Percentiles rank a stretch among this genome's conserved stretches.
phyloP scores from a whole-genome alignment of 2,888 invertebrate genomes.

The Pheosia gnoma region DNA sequence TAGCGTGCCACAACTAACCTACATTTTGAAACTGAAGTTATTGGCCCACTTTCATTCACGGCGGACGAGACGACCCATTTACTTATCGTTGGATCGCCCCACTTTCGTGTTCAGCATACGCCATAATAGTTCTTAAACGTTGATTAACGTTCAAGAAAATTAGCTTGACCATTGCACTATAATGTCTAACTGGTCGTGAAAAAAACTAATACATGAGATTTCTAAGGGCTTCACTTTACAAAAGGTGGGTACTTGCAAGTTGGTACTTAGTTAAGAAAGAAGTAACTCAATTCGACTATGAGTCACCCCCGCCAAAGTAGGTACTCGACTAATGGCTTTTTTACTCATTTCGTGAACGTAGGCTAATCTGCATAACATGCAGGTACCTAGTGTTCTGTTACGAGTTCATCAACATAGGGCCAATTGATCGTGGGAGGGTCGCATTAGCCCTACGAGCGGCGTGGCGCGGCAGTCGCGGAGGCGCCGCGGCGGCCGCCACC shows the following conservation, averaged over 20 bases:
- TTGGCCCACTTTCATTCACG: slow-evolving; percentile 67
- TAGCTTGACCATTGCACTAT: slow-evolving; percentile 7
- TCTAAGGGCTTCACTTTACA: background rate
- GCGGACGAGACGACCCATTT: slow-evolving; percentile 70
- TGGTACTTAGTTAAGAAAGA: background rate
- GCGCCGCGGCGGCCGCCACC: slow-evolving; percentile 66
- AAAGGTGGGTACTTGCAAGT: background rate
- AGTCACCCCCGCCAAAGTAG: background rate
- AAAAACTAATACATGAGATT: background rate
- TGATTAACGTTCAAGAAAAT: slow-evolving; percentile 31
- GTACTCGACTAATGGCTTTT: slow-evolving; percentile 35
- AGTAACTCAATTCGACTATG: slow-evolving; percentile 10
- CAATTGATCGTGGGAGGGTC: slow-evolving; percentile 52
- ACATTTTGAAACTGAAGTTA: slow-evolving; percentile 71
- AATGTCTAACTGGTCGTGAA: background rate
- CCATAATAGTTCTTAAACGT: slow-evolving; percentile 49
- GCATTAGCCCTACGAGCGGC: slow-evolving; percentile 42
- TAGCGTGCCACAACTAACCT: slow-evolving; percentile 75
- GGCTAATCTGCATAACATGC: slow-evolving; percentile 69
- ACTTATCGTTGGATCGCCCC: slow-evolving; percentile 74
- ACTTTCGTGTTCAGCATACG: slow-evolving; percentile 60
- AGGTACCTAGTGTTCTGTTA: slow-evolving; percentile 45
- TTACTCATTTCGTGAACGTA: slow-evolving; percentile 41
- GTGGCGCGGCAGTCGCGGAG: slow-evolving; percentile 70
- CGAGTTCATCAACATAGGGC: slow-evolving; percentile 67